Base-by-base conservation (phyloP, 2,888 invertebrate genomes). In the Eupelmus urozonus region DNA sequence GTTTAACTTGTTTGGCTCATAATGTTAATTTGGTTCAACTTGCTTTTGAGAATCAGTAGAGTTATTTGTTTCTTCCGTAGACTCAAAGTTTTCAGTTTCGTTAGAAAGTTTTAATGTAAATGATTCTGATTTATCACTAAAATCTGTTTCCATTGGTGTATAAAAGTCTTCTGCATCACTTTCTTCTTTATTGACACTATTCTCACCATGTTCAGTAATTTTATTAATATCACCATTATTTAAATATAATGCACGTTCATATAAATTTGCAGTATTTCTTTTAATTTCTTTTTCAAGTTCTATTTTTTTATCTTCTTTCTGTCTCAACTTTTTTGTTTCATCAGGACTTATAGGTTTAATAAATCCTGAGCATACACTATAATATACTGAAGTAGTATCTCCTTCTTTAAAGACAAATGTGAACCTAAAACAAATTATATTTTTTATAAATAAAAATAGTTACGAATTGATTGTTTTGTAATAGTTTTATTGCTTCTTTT, bases 391-490 rank as follows among this genome's bases (percentile, higher is more conserved):
- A 62, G 85, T 87, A 57, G 87, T 86, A 53, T 90, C 89, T 4
- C 86, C 87, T 40, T 85, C 86, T 80, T 88, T 90, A 53, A 90
- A 85, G 53, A 87, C 87, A 57, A 90, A 84, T 29, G 84, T 88
- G 25, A 90, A 81, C 60, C 90, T 90, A n/a, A n/a, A n/a, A n/a
- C n/a, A n/a, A n/a, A n/a, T n/a, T n/a, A n/a, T n/a, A n/a, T n/a
- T n/a, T n/a, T n/a, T n/a, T n/a, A n/a, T n/a, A n/a, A n/a, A n/a
- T n/a, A n/a, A n/a, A n/a, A n/a, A n/a, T n/a, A n/a, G n/a, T n/a
- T n/a, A 53, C 20, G 74, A 53, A 18, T 53, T 53, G 40, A 67
- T 76, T 66, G 0, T 67, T 34, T 23, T 51, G 11, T 57, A 75
- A 49, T n/a, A 27, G 16, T 60, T 74, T 20, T 53, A n/a, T n/a